Percentiles rank a stretch among this genome's conserved stretches.
Conservation (phyloP, 2,113 vertebrate genomes). For the Poeciliopsis prolifica region DNA sequence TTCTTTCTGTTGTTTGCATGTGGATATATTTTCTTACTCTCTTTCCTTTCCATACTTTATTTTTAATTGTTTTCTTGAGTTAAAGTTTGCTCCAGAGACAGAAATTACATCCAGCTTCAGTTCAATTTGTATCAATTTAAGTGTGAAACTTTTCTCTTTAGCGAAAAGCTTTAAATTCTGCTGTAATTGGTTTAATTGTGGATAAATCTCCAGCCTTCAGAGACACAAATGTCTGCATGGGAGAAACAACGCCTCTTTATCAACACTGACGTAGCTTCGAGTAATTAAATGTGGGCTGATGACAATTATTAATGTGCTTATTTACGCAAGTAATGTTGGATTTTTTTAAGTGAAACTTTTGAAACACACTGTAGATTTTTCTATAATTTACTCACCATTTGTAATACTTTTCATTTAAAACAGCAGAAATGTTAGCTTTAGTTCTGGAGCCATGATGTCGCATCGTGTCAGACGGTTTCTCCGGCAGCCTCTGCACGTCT, state of each 20-base stretch:
- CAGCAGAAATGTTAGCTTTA: too few relatives aligned
- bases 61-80: not conserved
- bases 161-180: not conserved
- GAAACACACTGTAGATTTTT: not conserved
- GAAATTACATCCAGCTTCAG: not conserved
- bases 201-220: not conserved
- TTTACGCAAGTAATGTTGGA: too few relatives aligned
- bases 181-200: not conserved
- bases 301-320: not conserved
- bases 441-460: not conserved
- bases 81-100: not conserved
- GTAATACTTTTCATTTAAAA: not conserved
- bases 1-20: too few relatives aligned
- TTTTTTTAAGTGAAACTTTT: too few relatives aligned
- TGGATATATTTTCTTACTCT: not conserved
- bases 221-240: not conserved
- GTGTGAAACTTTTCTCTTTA: not conserved
- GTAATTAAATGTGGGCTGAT: not conserved
- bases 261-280: not conserved
- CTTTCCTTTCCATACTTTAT: not conserved
- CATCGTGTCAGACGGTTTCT: not conserved
- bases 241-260: not conserved
- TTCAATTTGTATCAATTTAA: not conserved
- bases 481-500: not conserved
- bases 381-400: not conserved